phyloP scores from a whole-genome alignment of 1,140 invertebrate genomes.

The Rhagoletis pomonella region DNA sequence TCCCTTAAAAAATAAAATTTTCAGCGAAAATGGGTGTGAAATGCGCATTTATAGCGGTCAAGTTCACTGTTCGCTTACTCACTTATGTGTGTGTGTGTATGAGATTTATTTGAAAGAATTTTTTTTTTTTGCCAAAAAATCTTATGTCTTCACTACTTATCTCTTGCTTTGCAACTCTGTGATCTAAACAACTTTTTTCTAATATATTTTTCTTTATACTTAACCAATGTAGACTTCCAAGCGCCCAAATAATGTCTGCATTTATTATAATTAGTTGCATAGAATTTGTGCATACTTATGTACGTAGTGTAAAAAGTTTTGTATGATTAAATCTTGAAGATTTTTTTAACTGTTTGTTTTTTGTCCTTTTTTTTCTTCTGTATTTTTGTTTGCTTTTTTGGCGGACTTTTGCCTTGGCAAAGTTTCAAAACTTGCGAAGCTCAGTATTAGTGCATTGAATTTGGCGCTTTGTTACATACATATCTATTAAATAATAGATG shows the following conservation, averaged over 20 bases:
- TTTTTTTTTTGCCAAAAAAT: too few relatives aligned
- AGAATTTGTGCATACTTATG: neutral
- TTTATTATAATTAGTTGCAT: neutral
- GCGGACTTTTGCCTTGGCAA: neutral
- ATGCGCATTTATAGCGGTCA: too few relatives aligned
- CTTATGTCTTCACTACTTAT: too few relatives aligned
- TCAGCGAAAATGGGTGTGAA: too few relatives aligned
- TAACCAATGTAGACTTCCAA: constrained; percentile 11
- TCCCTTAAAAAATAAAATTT: too few relatives aligned
- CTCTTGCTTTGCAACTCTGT: too few relatives aligned
- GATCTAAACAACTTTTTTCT: neutral
- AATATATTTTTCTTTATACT: neutral
- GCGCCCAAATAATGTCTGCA: constrained; percentile 28
- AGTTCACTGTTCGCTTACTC: too few relatives aligned
- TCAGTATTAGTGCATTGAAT: neutral
- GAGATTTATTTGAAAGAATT: too few relatives aligned
- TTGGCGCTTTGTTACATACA: constrained; percentile 20
- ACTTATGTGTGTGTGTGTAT: too few relatives aligned
- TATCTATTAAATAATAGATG: constrained; percentile 16
- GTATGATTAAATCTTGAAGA: neutral
- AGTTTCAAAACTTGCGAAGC: constrained; percentile 10
- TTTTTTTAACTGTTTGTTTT: neutral
- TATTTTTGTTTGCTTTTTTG: neutral
- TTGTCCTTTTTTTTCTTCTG: neutral
- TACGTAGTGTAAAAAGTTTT: too few relatives aligned